Evolutionary conservation across 2,113 vertebrate species (phyloP).

Genomic region (Ranitomeya imitator): DNA sequence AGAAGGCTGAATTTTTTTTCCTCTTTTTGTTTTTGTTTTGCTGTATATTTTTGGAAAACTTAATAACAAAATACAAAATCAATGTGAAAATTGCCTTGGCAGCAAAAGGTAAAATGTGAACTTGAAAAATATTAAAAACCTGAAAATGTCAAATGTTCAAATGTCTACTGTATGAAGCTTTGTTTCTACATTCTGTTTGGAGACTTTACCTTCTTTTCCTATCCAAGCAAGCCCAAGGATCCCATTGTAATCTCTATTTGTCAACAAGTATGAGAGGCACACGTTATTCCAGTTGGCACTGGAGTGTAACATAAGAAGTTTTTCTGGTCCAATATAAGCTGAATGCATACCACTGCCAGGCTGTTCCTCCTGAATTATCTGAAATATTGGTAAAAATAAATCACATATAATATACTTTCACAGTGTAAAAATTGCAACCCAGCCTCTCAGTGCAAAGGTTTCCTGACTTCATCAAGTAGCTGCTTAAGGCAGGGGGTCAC

Average conservation of each 20-base stretch:
- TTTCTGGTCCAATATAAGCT: slow-evolving; percentile 75
- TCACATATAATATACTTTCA: background rate
- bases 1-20: too few relatives aligned
- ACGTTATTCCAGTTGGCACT: slow-evolving; percentile 74
- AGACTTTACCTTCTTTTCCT: slow-evolving; percentile 70
- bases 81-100: too few relatives aligned
- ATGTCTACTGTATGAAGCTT: too few relatives aligned
- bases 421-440: background rate
- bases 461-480: background rate
- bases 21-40: too few relatives aligned
- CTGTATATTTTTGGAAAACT: too few relatives aligned
- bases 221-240: slow-evolving; percentile 79
- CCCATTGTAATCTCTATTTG: slow-evolving; percentile 78
- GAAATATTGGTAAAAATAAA: background rate
- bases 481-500: too few relatives aligned
- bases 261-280: slow-evolving; percentile 80
- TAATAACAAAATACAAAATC: too few relatives aligned
- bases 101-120: too few relatives aligned
- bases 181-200: background rate
- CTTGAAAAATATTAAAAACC: background rate
- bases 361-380: slow-evolving; percentile 71
- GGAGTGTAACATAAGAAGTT: slow-evolving; percentile 76
- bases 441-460: background rate
- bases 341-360: slow-evolving; percentile 63
- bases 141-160: background rate